Evolutionary conservation across 2,888 invertebrate genomes (phyloP), one percentile per base, ranked within the genome.

Genomic region (Caenorhabditis zanzibari): DNA sequence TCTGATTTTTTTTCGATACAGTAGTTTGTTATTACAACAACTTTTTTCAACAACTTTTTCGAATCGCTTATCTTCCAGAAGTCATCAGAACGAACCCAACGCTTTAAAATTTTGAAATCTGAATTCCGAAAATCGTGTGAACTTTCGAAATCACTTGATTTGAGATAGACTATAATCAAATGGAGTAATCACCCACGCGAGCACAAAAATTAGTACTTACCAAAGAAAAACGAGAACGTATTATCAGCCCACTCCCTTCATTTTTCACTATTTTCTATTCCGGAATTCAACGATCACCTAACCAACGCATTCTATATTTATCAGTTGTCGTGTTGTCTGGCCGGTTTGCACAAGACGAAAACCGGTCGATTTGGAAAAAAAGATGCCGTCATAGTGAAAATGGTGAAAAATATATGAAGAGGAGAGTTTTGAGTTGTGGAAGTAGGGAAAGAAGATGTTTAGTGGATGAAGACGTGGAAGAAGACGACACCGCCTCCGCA

Each of bases 331-430:
- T 47, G n/a, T 19, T 47, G 59, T 47, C 63, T 47, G 52, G 66
- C 35, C 66, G 66, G 52, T 49, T 49, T 35, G 66, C 66, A 68
- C 49, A 32, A n/a, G 26, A 22, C 12, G 71, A n/a, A 44, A 41
- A 64, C 54, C 41, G 26, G 47, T 68, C 22, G 38, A 5, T 9
- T 5, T 19, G 47, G 19, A 19, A 22, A 58, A 54, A 28, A 59
- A 19, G 58, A 49, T 58, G 66, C 38, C 58, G 75, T 75, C 74
- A 75, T 68, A 58, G 75, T 66, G 69, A 59, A 77, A 69, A 69
- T 77, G 61, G 28, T 77, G 77, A 77, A 77, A 77, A 80, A 80
- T 80, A 66, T 72, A 72, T 72, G 80, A 80, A 64, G 71, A 41
- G 47, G 54, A 75, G 26, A 61, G 35, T 68, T 68, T 68, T 68